Evolutionary conservation across 2,888 invertebrate genomes (phyloP), one percentile per base, ranked within the genome.

Genomic region (Ernsta delagoae): DNA sequence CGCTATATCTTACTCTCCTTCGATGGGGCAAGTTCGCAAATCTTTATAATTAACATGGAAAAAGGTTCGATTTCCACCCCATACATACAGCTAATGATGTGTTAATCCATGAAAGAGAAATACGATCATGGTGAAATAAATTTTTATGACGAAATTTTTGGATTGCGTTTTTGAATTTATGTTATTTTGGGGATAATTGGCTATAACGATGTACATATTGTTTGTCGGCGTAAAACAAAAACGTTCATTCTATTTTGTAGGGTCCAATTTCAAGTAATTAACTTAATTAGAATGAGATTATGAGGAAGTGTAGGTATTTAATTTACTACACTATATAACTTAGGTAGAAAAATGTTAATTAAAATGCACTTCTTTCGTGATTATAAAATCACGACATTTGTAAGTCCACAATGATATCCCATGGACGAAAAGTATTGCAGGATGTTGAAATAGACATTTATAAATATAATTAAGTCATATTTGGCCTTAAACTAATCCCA

Each of bases 11-110:
- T 31, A 36, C 4, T 54, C 56, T 8, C 9, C 24, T 7, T 3
- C 7, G n/a, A 39, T 68, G 39, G n/a, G 56, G 61, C 61, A 57
- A 9, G 0, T 48, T 24, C 16, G 34, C 43, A 90, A 90, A 90
- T 90, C 88, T 89, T 86, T 87, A 89, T 92, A 92, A 92, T 92
- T 91, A 90, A 89, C 89, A 88, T 85, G 86, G 85, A 84, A 85
- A 83, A 87, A 84, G 87, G 87, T 88, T 90, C 88, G 88, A 90
- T 90, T 88, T 85, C 77, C 79, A 78, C 85, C 86, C 83, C 81
- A 79, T 78, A 81, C 77, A 76, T 78, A 73, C 69, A 74, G 82
- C 83, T 89, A 91, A 92, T 92, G 91, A 90, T 77, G 89, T 88
- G 91, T 87, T 90, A 89, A 91, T 87, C 82, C 80, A 73, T 75